Evolutionary conservation across 1,140 invertebrate species (phyloP).

Genomic region (Oreohelix idahoensis): DNA sequence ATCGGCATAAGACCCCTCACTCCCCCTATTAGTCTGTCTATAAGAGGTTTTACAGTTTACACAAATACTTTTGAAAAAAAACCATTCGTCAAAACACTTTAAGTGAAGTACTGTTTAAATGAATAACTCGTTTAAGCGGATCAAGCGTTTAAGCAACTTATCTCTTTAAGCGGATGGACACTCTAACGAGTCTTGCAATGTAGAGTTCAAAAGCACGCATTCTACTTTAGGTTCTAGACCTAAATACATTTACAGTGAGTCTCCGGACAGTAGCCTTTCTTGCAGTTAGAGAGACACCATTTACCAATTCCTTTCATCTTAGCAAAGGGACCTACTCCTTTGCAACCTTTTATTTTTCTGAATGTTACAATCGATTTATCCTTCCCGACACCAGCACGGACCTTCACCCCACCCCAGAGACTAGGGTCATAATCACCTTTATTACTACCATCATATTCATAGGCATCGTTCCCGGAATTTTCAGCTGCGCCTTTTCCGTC

Average conservation of each 20-base stretch:
- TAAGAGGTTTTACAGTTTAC: too few species aligned
- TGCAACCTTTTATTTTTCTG: neutral
- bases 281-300: neutral
- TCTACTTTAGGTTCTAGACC: too few species aligned
- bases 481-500: neutral
- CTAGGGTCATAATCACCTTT: neutral
- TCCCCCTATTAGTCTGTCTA: too few species aligned
- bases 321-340: neutral
- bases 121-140: too few species aligned
- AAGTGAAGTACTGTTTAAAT: too few species aligned
- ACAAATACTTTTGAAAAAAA: too few species aligned
- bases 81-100: too few species aligned
- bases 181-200: too few species aligned
- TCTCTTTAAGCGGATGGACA: too few species aligned
- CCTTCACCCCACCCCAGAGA: neutral
- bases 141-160: too few species aligned
- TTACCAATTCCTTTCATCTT: neutral
- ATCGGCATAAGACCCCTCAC: too few species aligned
- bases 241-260: neutral
- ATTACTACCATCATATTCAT: neutral
- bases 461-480: neutral
- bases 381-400: neutral
- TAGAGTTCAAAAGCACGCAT: too few species aligned
- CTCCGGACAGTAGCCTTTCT: neutral
- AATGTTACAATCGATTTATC: neutral